Base-by-base conservation (phyloP, 1,140 invertebrate species). In the Lamellibrachia luymesi region DNA sequence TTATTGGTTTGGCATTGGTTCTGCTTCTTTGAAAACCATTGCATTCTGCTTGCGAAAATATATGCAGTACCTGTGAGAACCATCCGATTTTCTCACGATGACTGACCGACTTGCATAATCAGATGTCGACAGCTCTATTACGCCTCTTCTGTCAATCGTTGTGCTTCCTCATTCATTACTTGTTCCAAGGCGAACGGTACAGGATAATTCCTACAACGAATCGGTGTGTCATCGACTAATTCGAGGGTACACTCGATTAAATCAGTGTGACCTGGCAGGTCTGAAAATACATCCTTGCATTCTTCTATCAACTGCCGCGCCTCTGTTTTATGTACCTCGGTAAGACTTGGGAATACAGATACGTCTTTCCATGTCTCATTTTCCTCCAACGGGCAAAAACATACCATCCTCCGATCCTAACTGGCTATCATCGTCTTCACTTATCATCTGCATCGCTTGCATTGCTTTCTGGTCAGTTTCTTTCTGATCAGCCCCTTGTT, bases 91-190 rank as follows among this genome's bases (percentile, higher is more conserved):
- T 50, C 93, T 91, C 10, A 93, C 93, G 25, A 94, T 22, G 17
- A 94, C 92, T 17, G 94, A 91, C 13, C 93, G 93, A 38, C 52
- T 50, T 13, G 94, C 92, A 90, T 93, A 94, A 49, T 93, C 93
- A 91, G 92, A 91, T 25, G 93, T 91, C n/a, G 93, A 93, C 38
- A 25, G 49, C 64, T 93, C 93, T 89, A 94, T 94, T 38, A 94
- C 92, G 50, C 92, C 92, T 8, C 2, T n/a, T 94, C 50, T 17
- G 92, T 50, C 93, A 94, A 93, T 90, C 93, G 50, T 4, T 94
- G 38, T 7, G 94, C 27, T 92, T 94, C 64, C 22, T 27, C 49
- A 5, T 56, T 50, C 10, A 93, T 25, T 17, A 38, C 22, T 91
- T 93, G 7, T 51, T 92, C 51, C 8, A 38, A 92, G n/a, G n/a